phyloP scores from a whole-genome alignment of 2,797 vertebrate genomes.

The Malacoraja senta region DNA sequence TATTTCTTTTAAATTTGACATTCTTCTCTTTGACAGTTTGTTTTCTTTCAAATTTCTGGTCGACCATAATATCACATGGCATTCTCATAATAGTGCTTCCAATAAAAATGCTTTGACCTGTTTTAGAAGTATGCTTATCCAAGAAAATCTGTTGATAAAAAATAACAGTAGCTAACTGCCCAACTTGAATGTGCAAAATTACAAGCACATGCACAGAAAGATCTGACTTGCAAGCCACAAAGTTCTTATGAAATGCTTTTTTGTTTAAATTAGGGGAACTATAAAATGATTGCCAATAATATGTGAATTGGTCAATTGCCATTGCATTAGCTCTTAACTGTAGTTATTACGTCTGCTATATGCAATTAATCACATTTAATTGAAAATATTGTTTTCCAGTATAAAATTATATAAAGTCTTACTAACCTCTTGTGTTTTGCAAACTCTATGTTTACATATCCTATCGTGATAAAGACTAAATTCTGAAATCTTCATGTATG shows the following conservation, averaged over 20 bases:
- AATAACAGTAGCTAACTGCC: neutral
- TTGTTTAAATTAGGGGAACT: neutral
- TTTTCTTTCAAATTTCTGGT: neutral
- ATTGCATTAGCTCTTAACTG: neutral
- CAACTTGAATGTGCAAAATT: too few relatives aligned
- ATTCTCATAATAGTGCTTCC: neutral
- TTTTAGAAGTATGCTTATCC: neutral
- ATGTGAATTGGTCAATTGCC: neutral
- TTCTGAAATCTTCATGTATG: neutral
- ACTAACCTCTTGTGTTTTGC: neutral
- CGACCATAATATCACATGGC: neutral
- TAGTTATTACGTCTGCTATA: neutral
- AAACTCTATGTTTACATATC: constrained; percentile 7
- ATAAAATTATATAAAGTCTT: neutral
- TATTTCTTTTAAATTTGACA: neutral
- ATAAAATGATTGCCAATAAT: constrained; percentile 15
- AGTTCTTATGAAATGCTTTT: neutral
- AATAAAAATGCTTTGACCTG: neutral
- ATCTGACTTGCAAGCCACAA: neutral
- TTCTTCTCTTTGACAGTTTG: neutral
- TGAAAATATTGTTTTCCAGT: neutral
- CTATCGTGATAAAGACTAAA: neutral
- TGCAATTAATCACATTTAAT: neutral
- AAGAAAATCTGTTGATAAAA: neutral
- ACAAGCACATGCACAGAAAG: neutral